Evolutionary conservation across 2,888 invertebrate species (phyloP), one percentile per base, ranked within the genome.

Genomic region (Oscheius myriophilus): DNA sequence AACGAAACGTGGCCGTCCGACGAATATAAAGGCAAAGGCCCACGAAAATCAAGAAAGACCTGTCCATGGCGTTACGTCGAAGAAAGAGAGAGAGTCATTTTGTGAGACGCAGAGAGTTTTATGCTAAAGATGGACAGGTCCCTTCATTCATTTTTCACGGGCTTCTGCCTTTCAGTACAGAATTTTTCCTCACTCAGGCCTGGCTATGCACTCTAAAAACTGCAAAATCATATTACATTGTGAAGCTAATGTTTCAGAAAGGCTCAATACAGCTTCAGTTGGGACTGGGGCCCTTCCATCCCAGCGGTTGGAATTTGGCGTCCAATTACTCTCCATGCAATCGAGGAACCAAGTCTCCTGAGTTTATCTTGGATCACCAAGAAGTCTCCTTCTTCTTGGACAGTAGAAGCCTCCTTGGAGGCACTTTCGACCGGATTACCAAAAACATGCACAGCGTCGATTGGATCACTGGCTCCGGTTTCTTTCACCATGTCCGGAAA

Each of bases 241-340:
- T 21, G 9, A 39, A 25, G 21, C 45, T 26, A 3, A 18, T 0
- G 49, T 53, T 76, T 65, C 21, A 85, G 89, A 45, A 89, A 89
- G 73, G 86, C 87, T 33, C 88, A 95, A 88, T 92, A 94, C 9
- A 94, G 95, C 0, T 98, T 95, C 87, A 90, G 92, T 45, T 96
- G 97, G 93, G 96, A 95, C 86, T 96, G 96, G 95, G 96, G 96
- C 33, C 94, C 96, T 0, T 93, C 95, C 0, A 93, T 95, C 75
- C 94, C 96, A 0, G 94, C 95, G 0, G 90, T 92, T 76, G 97
- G 96, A 64, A 91, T 98, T 66, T 96, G 96, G 95, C 93, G 90
- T 72, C 82, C 84, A 16, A 81, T 88, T 9, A 52, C 51, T 9
- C n/a, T 76, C 6, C 21, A 55, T 18, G 25, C 52, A 1, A 14